A percentile compares a stretch with the other conserved stretches of the same genome.
phyloP scores from a whole-genome alignment of 2,888 invertebrate genomes.

The Thelaira solivaga region DNA sequence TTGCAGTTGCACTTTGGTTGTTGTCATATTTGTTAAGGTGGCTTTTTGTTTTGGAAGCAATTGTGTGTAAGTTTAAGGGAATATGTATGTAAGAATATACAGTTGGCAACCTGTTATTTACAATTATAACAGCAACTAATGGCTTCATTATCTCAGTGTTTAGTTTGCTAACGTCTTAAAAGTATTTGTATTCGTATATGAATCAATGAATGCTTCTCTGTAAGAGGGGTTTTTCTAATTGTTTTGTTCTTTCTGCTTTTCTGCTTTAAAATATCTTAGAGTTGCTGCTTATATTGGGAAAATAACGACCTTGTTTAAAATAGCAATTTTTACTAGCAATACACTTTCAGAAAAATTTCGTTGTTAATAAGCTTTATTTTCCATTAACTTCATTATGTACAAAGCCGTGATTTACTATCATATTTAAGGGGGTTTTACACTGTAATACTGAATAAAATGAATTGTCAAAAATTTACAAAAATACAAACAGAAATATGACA shows the following conservation, averaged over 20 bases:
- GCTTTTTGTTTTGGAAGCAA: neutral
- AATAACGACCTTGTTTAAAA: conserved; percentile 45
- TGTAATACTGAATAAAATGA: no score
- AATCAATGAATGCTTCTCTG: neutral
- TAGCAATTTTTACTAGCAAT: neutral
- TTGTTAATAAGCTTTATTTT: no score
- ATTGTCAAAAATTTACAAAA: no score
- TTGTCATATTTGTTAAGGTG: neutral
- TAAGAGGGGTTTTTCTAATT: conserved; percentile 31
- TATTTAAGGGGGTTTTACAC: no score
- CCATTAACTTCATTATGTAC: no score
- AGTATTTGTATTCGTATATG: neutral
- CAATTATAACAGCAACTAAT: conserved; percentile 16
- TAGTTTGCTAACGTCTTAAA: neutral
- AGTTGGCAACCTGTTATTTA: conserved; percentile 36
- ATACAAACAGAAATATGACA: no score
- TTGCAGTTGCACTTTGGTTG: conserved; percentile 9
- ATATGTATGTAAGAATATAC: conserved; percentile 7
- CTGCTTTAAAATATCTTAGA: neutral
- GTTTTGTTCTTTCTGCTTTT: conserved; percentile 15
- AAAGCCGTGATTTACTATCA: no score
- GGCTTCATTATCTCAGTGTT: conserved; percentile 7
- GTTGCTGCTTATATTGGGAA: conserved; percentile 30
- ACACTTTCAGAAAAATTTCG: neutral
- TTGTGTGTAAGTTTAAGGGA: neutral